A percentile compares a stretch with the other conserved stretches of the same genome.
Evolutionary conservation across 2,113 vertebrate species (phyloP).

Genomic region (Xiphophorus couchianus): DNA sequence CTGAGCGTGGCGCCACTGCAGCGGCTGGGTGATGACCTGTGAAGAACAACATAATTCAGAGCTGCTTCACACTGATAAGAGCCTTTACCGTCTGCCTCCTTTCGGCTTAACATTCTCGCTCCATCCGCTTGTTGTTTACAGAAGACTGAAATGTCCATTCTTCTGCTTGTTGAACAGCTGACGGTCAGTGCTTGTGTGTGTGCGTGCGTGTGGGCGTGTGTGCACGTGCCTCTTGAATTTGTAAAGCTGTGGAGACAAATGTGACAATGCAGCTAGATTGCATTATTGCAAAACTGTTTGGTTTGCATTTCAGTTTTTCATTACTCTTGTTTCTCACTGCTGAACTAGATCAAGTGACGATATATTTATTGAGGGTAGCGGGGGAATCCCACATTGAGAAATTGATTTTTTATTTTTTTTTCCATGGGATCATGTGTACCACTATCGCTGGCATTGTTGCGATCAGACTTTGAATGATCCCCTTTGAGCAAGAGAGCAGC

Average conservation of each 20-base stretch:
- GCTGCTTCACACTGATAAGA: constrained; percentile 58
- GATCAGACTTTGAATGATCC: too few species aligned
- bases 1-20: constrained; percentile 28
- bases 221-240: not conserved
- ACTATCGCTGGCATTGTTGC: too few species aligned
- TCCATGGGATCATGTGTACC: too few species aligned
- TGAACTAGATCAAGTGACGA: too few species aligned
- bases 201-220: not conserved
- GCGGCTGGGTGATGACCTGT: constrained; percentile 32
- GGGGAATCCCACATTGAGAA: too few species aligned
- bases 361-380: too few species aligned
- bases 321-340: too few species aligned
- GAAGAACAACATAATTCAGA: constrained; percentile 44
- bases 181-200: not conserved
- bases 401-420: too few species aligned
- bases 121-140: constrained; percentile 36
- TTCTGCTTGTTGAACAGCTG: constrained; percentile 38
- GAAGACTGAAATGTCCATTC: constrained; percentile 28
- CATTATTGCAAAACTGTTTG: not conserved
- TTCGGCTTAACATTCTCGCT: constrained; percentile 39
- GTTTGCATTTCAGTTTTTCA: too few species aligned
- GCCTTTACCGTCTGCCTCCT: constrained; percentile 27
- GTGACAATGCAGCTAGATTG: not conserved
- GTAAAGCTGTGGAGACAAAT: not conserved
- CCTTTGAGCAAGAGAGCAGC: too few species aligned